phyloP scores from a whole-genome alignment of 2,113 vertebrate species.

The Podarcis cretensis region DNA sequence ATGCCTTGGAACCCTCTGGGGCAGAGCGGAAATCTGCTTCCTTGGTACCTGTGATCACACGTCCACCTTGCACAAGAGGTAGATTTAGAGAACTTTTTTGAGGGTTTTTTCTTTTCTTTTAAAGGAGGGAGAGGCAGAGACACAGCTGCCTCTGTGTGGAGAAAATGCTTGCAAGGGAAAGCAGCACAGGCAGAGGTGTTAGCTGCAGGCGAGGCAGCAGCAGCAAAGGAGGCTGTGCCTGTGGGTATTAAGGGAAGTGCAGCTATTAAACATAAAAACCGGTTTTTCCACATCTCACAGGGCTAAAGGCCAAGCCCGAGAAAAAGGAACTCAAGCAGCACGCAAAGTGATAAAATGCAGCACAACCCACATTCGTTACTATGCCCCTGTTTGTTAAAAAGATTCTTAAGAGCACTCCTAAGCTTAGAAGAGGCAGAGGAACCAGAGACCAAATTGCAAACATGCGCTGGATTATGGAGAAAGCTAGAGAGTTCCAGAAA shows the following conservation, averaged over 20 bases:
- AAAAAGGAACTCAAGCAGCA: constrained; percentile 30
- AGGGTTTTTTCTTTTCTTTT: background rate
- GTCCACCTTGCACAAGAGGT: background rate
- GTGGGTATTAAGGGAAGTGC: constrained; percentile 70
- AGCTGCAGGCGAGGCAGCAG: background rate
- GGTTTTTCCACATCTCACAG: constrained; percentile 72
- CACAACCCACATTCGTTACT: background rate
- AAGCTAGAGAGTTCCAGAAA: too few relatives aligned
- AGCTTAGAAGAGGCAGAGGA: too few relatives aligned
- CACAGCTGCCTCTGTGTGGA: background rate
- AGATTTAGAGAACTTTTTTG: background rate
- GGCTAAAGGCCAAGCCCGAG: constrained; percentile 54
- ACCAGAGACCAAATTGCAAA: too few relatives aligned
- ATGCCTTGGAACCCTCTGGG: background rate
- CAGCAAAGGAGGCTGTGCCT: constrained; percentile 32
- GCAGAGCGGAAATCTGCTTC: constrained; percentile 9
- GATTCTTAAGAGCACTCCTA: background rate
- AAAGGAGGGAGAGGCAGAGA: background rate
- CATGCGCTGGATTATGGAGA: too few relatives aligned
- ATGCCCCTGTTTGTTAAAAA: background rate
- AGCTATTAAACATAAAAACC: constrained; percentile 72
- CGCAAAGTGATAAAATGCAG: constrained; percentile 41
- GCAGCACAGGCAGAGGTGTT: constrained; percentile 12
- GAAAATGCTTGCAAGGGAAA: constrained; percentile 37
- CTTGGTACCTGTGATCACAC: constrained; percentile 27